Evolutionary conservation across 2,888 invertebrate species (phyloP).

Genomic region (Trachelus iudaicus): DNA sequence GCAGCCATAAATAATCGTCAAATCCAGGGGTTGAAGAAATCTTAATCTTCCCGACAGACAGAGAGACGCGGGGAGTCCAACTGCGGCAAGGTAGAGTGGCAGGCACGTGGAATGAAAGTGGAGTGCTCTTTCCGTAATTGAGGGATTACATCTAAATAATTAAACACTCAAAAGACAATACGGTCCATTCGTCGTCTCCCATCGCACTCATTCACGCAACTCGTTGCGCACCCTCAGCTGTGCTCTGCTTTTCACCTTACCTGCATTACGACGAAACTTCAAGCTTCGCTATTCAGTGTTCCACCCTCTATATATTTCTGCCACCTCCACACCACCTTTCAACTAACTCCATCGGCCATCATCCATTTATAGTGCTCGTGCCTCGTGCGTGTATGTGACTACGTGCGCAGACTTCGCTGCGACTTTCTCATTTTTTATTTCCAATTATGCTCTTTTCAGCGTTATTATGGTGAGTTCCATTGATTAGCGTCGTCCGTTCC

Average conservation of each 20-base stretch:
- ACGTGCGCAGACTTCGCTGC: not conserved
- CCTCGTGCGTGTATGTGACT: not conserved
- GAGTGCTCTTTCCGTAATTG: constrained; percentile 5
- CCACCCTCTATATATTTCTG: not conserved
- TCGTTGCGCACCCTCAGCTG: not conserved
- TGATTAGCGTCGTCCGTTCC: not conserved
- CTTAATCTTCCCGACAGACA: too few relatives aligned
- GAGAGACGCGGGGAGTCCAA: not conserved
- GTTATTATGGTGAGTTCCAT: not conserved
- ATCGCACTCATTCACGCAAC: not conserved
- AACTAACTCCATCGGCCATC: not conserved
- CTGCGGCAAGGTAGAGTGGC: not conserved
- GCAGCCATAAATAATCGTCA: too few relatives aligned
- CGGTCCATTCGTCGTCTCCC: not conserved
- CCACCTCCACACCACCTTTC: not conserved
- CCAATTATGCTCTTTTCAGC: not conserved
- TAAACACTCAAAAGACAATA: constrained; percentile 5
- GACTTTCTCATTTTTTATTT: not conserved
- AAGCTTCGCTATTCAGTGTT: not conserved
- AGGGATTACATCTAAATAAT: constrained; percentile 6
- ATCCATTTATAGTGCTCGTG: not conserved
- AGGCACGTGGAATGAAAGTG: not conserved
- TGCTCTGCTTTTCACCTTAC: not conserved
- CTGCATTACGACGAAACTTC: not conserved
- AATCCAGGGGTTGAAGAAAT: too few relatives aligned